These are phyloP conservation scores for Cossypha heuglini DNA, from an alignment of 2,797 vertebrate species.

Conservation along the genomic window DNA sequence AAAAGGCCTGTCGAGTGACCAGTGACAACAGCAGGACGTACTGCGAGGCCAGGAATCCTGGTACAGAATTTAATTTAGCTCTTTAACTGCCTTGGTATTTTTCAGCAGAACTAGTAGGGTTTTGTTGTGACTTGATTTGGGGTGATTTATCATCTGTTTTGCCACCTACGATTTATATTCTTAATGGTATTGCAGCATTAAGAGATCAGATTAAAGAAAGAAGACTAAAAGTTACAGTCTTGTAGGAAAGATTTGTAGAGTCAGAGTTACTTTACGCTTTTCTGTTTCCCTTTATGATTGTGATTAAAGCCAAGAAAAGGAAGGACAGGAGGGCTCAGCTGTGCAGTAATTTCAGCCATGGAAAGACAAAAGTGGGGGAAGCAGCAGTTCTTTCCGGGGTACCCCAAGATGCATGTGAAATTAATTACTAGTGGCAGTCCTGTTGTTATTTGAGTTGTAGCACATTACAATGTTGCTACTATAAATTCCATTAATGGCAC, in stretches of 20 bases:
- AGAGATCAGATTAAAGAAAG: background rate
- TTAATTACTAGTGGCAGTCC: background rate
- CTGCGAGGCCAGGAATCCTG: constrained; percentile 41
- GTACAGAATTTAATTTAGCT: constrained; percentile 45
- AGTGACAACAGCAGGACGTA: constrained; percentile 24
- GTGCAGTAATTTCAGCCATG: background rate
- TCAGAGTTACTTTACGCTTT: background rate
- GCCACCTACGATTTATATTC: background rate
- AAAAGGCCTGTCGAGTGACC: constrained; percentile 47
- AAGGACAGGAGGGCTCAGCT: background rate
- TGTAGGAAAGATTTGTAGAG: background rate
- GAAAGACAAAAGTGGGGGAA: background rate
- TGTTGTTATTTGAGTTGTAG: background rate
- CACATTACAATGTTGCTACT: background rate
- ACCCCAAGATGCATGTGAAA: background rate
- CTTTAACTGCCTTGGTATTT: background rate
- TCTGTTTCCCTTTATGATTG: background rate
- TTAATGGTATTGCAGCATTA: background rate
- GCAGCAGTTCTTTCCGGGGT: background rate
- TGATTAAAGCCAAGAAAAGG: background rate
- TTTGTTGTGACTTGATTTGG: background rate
- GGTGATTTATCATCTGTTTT: background rate
- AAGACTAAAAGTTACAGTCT: background rate
- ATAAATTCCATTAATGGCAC: background rate
- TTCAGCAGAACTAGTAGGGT: background rate